phyloP scores from a whole-genome alignment of 2,888 invertebrate genomes.

The Bhutanitis thaidina region DNA sequence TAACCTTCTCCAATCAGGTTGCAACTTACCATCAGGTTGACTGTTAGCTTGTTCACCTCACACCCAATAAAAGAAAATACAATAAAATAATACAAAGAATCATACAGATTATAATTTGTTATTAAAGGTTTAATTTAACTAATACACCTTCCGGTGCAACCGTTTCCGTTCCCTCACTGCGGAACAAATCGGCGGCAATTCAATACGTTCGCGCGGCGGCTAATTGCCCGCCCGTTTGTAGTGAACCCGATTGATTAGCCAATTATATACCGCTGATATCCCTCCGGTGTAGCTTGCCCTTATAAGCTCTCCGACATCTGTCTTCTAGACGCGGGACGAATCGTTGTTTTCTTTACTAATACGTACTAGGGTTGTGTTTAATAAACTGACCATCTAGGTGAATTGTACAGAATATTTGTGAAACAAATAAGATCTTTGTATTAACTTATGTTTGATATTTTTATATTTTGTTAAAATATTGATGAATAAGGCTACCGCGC shows the following conservation, averaged over 20 bases:
- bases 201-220: constrained; percentile 40
- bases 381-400: no score
- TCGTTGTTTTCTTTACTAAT: background rate
- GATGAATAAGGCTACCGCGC: no score
- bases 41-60: no score
- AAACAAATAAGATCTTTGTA: no score
- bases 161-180: background rate
- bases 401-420: no score
- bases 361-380: background rate
- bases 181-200: constrained; percentile 37
- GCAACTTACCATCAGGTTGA: no score
- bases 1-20: no score
- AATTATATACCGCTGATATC: constrained; percentile 54
- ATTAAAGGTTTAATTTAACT: background rate
- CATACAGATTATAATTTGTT: background rate
- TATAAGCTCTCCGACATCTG: constrained; percentile 1
- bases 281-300: background rate
- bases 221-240: constrained; percentile 53
- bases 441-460: no score
- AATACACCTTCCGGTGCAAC: background rate
- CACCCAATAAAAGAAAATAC: no score
- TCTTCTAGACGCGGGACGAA: constrained; percentile 1
- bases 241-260: constrained; percentile 60
- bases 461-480: no score
- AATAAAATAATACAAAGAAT: no score